Evolutionary conservation across 2,888 invertebrate genomes (phyloP), one percentile per base, ranked within the genome.

Genomic region (Crematogaster levior): DNA sequence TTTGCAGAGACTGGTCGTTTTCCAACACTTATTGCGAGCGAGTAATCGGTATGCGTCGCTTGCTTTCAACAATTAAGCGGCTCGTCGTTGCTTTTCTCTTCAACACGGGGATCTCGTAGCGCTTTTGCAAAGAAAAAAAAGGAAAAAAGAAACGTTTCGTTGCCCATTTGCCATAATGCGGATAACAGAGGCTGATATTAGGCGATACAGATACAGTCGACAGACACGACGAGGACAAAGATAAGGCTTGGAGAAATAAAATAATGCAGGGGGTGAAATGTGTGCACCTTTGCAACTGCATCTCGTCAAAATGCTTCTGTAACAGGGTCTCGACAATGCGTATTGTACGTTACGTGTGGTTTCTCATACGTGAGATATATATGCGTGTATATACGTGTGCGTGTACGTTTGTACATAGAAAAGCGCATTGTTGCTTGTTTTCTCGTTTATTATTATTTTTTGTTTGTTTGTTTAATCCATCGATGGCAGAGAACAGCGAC

Each of bases 401-500:
- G 34, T 40, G 37, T 65, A 58, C 46, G 21, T 43, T 56, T 63
- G 18, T 63, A 73, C 75, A 66, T 37, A 66, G 48, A 77, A 21
- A 82, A 58, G 83, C 51, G 56, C 61, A 24, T 30, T 83, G 43
- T 48, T 73, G 61, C 65, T 37, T 43, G 18, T n/a, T 34, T 51
- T 34, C 15, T 21, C 12, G 27, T 86, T 63, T 84, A 75, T 63
- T 40, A 21, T 15, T 15, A n/a, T n/a, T 1, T 0, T 30, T 48
- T 46, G 30, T 12, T 68, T 0, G 34, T 40, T 30, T 27, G 63
- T 87, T 87, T 84, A 85, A 87, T 79, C 63, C 87, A 89, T 88
- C 88, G 89, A 89, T 83, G 86, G n/a, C n/a, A n/a, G 88, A 87
- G 80, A 88, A 86, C 86, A 89, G 83, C 89, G 86, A 84, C 84